phyloP scores from a whole-genome alignment of 2,113 vertebrate genomes.

The Caretta caretta region DNA sequence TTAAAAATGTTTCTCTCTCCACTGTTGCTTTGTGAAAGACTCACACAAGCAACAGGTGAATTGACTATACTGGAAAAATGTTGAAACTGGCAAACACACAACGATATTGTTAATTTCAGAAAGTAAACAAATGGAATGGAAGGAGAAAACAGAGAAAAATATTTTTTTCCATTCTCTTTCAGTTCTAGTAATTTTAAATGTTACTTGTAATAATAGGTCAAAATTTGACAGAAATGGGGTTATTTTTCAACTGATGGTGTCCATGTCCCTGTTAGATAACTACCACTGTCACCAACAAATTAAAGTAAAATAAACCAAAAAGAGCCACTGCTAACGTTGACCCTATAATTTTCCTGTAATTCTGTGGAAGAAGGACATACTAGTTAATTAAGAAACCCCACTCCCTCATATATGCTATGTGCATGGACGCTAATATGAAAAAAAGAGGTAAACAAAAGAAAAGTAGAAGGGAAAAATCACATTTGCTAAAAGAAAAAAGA shows the following conservation, averaged over 20 bases:
- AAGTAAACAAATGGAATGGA: not conserved
- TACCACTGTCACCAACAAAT: not conserved
- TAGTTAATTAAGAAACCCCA: not conserved
- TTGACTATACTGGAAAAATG: fast-evolving
- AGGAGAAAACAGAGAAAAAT: not conserved
- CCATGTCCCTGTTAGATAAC: not conserved
- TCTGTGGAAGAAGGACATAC: not conserved
- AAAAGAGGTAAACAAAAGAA: not conserved
- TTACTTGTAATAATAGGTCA: not conserved
- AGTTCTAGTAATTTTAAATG: not conserved
- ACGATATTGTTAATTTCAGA: fast-evolving
- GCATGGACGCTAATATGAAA: not conserved
- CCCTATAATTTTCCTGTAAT: not conserved
- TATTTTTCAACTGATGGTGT: not conserved
- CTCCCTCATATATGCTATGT: not conserved
- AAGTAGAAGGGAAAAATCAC: not conserved
- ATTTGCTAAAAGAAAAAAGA: not conserved
- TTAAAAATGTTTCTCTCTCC: not conserved
- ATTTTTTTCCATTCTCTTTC: fast-evolving
- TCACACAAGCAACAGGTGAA: too few relatives aligned
- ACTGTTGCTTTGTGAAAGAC: fast-evolving
- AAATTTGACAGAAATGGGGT: not conserved
- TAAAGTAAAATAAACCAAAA: fast-evolving
- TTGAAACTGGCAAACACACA: fast-evolving
- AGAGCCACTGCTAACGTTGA: not conserved